phyloP scores from a whole-genome alignment of 2,888 invertebrate genomes.

The Nasonovia ribisnigri region DNA sequence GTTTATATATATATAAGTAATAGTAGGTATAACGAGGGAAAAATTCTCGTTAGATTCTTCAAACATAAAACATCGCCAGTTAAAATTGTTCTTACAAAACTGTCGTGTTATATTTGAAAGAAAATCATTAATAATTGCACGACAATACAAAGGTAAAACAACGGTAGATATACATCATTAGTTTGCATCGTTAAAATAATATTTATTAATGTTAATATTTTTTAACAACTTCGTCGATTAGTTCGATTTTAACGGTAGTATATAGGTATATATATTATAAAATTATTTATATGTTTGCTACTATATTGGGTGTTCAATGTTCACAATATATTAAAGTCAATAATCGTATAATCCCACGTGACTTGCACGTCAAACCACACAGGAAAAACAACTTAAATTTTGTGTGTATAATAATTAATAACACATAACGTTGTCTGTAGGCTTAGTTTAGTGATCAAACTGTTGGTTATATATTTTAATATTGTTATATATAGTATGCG shows the following conservation, averaged over 20 bases:
- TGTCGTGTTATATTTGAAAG: background rate
- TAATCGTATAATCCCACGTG: background rate
- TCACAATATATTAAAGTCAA: background rate
- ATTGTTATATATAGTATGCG: background rate
- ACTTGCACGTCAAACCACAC: background rate
- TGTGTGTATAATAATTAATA: background rate
- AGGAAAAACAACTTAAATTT: background rate
- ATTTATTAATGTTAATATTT: background rate
- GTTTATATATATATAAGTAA: background rate
- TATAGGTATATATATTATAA: background rate
- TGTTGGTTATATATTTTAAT: background rate
- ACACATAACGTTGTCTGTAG: background rate
- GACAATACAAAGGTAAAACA: background rate
- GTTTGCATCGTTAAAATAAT: background rate
- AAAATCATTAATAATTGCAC: background rate
- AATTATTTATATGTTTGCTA: background rate
- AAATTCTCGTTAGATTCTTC: background rate
- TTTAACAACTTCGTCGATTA: background rate
- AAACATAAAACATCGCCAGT: background rate
- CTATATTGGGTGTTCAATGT: background rate
- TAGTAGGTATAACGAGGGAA: background rate
- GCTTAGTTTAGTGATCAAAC: background rate
- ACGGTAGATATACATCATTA: background rate
- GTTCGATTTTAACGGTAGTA: background rate
- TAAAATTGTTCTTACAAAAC: background rate